A percentile compares a stretch with the other conserved stretches of the same genome.
phyloP scores from a whole-genome alignment of 2,888 invertebrate genomes.

The Drosophila basisetae region DNA sequence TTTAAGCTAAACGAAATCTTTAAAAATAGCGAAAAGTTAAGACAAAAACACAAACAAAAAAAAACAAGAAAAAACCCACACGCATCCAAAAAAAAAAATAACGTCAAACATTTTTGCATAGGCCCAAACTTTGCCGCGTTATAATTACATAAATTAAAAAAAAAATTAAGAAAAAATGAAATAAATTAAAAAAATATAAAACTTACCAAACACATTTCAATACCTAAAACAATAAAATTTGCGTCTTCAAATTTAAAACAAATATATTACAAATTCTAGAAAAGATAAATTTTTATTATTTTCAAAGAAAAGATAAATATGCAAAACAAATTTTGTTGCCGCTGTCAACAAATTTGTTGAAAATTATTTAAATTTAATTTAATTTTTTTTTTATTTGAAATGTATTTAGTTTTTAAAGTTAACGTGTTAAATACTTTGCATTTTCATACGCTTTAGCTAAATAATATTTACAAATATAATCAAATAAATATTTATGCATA shows the following conservation, averaged over 20 bases:
- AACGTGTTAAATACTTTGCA: constrained; percentile 79
- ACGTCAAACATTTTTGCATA: constrained; percentile 63
- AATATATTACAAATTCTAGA: constrained; percentile 42
- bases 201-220: constrained; percentile 74
- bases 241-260: constrained; percentile 62
- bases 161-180: constrained; percentile 19
- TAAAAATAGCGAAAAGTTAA: constrained; percentile 45
- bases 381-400: constrained; percentile 42
- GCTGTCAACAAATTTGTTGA: constrained; percentile 56
- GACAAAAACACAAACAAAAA: constrained; percentile 33
- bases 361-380: constrained; percentile 48
- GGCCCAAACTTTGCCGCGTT: constrained; percentile 75
- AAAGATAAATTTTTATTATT: constrained; percentile 30
- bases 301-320: constrained; percentile 42
- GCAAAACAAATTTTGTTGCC: constrained; percentile 46
- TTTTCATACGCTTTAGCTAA: constrained; percentile 83
- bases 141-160: constrained; percentile 65
- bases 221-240: constrained; percentile 61
- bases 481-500: constrained; percentile 66
- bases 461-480: constrained; percentile 60
- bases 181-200: constrained; percentile 41
- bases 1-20: constrained; percentile 51
- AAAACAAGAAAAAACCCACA: constrained; percentile 26
- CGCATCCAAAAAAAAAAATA: constrained; percentile 17
- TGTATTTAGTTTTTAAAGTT: constrained; percentile 51